Evolutionary conservation across 2,888 invertebrate species (phyloP), one percentile per base, ranked within the genome.

Genomic region (Caenorhabditis imperialis): DNA sequence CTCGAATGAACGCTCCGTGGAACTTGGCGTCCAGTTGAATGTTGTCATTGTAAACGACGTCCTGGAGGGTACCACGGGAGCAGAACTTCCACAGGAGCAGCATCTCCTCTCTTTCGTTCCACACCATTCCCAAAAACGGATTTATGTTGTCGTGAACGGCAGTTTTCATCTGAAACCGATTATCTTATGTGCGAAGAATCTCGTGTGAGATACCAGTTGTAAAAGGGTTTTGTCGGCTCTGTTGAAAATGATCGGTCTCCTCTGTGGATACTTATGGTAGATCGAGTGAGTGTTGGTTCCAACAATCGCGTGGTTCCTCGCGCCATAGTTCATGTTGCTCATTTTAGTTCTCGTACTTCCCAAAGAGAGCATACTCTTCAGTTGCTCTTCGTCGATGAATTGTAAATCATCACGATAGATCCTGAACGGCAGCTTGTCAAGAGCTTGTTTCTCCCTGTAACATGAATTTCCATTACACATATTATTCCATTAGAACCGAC

Each of bases 91-190:
- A 86, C 1, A 86, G 63, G 16, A 86, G 61, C 12, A 86, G 57
- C 78, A 86, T 69, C 40, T 86, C 86, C 23, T 86, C 86, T 54
- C 80, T 83, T 54, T 86, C 86, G 67, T 86, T 86, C 78, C 84
- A 86, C 10, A 78, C 72, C 75, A 86, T 86, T n/a, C 98, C 98
- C 89, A 97, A 94, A 90, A 98, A 98, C 60, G 95, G 94, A 90
- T 97, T 97, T 78, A 98, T 92, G 90, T 98, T 97, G 90, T 96
- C 95, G 90, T 98, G 97, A 37, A 95, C 92, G 84, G 97, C 90
- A 89, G 96, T 96, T 67, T 97, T 92, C 88, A 98, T 91, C 90
- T 91, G 71, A 25, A 71, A 54, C 4, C 23, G 6, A 6, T 27
- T 22, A 5, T 47, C 18, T 23, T 16, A 8, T 14, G 5, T 40